Conservation (phyloP, 2,113 vertebrate genomes). For the Patagioenas fasciata region DNA sequence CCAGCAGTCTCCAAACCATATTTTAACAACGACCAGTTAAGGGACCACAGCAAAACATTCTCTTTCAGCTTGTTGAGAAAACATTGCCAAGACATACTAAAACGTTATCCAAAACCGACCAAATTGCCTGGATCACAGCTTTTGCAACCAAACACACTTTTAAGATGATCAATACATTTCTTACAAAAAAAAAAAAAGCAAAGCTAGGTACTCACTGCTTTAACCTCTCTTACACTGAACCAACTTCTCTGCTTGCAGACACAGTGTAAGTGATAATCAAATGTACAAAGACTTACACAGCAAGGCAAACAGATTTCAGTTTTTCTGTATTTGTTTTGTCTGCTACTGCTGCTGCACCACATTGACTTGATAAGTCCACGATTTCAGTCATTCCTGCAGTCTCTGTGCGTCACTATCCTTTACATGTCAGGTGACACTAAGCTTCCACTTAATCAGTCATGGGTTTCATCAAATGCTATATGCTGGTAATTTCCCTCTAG, state of each 20-base stretch:
- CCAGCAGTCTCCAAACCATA: neutral
- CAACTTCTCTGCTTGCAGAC: neutral
- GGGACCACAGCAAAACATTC: neutral
- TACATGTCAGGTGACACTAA: neutral
- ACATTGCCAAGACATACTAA: neutral
- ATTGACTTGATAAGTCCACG: neutral
- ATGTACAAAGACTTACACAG: neutral
- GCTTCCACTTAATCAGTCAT: slow-evolving; percentile 31
- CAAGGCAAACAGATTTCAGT: neutral
- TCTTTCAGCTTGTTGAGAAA: neutral
- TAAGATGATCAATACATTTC: neutral
- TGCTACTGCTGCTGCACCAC: neutral
- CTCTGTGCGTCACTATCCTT: neutral
- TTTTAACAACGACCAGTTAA: neutral
- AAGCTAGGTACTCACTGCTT: neutral
- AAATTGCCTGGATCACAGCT: neutral
- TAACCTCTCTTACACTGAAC: neutral
- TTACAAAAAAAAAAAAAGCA: neutral
- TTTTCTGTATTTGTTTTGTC: neutral
- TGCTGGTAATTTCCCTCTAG: neutral
- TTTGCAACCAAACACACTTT: neutral
- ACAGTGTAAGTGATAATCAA: neutral
- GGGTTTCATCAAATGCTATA: neutral
- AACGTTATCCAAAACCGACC: neutral
- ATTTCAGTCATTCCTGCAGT: neutral